Conservation (phyloP, 2,888 invertebrate species). For the Agrochola litura region DNA sequence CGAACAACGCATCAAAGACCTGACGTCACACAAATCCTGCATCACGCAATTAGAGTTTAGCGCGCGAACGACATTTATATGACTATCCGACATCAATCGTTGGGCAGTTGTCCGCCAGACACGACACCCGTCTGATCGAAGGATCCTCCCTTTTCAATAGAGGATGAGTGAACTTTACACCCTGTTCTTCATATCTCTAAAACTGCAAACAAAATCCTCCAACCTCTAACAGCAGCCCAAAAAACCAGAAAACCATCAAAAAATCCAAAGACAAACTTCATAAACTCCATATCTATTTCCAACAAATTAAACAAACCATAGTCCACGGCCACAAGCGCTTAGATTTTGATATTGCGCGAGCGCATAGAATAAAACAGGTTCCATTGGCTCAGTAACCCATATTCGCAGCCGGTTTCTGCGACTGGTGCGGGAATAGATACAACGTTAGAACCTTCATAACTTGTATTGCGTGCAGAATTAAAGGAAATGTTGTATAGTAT, state of each 20-base stretch:
- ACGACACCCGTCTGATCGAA: too few species aligned
- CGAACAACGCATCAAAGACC: too few species aligned
- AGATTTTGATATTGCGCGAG: slow-evolving; percentile 53
- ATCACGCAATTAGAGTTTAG: too few species aligned
- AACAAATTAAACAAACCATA: slow-evolving; percentile 30
- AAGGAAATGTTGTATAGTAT: slow-evolving; percentile 15
- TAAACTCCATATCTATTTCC: background rate
- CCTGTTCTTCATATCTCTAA: too few species aligned
- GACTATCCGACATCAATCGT: too few species aligned
- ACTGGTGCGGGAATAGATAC: slow-evolving; percentile 38
- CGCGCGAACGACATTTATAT: too few species aligned
- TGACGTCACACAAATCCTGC: too few species aligned
- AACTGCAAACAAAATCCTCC: too few species aligned
- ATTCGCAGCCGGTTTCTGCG: slow-evolving; percentile 54
- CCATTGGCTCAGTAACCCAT: slow-evolving; percentile 61
- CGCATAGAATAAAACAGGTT: slow-evolving; percentile 54
- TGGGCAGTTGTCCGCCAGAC: too few species aligned
- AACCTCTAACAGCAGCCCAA: too few species aligned
- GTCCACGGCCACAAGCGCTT: slow-evolving; percentile 58
- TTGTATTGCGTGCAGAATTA: slow-evolving; percentile 13
- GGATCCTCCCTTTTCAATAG: too few species aligned
- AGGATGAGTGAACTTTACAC: too few species aligned
- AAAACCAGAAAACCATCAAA: background rate
- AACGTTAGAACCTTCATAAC: slow-evolving; percentile 42
- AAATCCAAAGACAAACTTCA: background rate